Evolutionary conservation across 2,797 vertebrate genomes (phyloP).

Genomic region (Catharus ustulatus): DNA sequence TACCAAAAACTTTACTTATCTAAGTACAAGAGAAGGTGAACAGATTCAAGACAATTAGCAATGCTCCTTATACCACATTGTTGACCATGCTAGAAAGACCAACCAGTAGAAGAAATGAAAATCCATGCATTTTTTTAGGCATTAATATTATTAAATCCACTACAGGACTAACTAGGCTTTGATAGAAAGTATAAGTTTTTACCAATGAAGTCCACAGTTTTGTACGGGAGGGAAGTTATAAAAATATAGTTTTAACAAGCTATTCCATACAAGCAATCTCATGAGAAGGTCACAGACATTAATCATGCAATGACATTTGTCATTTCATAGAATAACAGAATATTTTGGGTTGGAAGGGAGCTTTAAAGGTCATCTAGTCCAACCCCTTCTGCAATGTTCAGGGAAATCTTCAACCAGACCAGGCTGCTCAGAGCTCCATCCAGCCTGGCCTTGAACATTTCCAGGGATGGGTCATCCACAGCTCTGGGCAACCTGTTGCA

Average conservation of each 20-base stretch:
- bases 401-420: not conserved
- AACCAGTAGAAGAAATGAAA: not conserved
- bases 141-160: not conserved
- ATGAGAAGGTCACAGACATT: not conserved
- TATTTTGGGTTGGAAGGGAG: not conserved
- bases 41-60: not conserved
- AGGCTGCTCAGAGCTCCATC: not conserved
- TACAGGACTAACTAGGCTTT: not conserved
- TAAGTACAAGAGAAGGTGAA: not conserved
- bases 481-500: not conserved
- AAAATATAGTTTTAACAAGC: not conserved
- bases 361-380: not conserved
- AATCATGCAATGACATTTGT: not conserved
- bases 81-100: not conserved
- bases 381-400: not conserved
- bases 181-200: not conserved
- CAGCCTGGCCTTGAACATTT: not conserved
- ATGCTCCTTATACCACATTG: not conserved
- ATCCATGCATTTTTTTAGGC: not conserved
- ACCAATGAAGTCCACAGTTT: not conserved
- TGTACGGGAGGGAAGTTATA: not conserved
- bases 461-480: not conserved
- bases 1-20: not conserved
- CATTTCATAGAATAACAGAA: not conserved
- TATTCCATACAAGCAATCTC: not conserved